Percentiles rank a stretch among this genome's conserved stretches.
These are phyloP conservation scores for Aleiodes alternator DNA, from an alignment of 2,888 invertebrate genomes.

Conservation along the genomic window DNA sequence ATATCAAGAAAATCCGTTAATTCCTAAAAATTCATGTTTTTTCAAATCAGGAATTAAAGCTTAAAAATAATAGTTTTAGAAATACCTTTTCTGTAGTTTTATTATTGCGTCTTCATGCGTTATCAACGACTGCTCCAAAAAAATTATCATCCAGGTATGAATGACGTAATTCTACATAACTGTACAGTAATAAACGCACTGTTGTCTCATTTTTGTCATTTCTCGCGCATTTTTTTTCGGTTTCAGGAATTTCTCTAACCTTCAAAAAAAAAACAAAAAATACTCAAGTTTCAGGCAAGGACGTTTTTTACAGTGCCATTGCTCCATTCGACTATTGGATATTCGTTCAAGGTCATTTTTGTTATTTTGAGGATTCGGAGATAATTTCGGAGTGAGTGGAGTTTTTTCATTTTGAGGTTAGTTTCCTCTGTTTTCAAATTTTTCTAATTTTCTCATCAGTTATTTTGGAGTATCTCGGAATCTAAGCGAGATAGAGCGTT, in stretches of 20 bases:
- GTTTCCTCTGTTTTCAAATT: background rate
- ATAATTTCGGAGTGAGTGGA: background rate
- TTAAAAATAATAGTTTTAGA: background rate
- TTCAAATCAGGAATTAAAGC: no score
- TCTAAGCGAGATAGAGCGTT: no score
- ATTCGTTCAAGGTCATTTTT: background rate
- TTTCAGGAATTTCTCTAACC: background rate
- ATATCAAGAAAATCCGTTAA: no score
- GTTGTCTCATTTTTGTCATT: constrained; percentile 8
- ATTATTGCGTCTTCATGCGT: background rate
- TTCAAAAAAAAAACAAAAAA: background rate
- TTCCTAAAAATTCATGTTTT: no score
- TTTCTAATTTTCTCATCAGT: no score
- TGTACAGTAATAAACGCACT: constrained; percentile 10
- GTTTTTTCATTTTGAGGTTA: constrained; percentile 6
- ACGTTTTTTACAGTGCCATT: no score
- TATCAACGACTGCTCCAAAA: no score
- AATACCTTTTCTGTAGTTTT: background rate
- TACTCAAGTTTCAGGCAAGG: no score
- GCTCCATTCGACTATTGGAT: background rate
- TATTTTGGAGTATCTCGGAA: no score
- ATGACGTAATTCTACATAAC: constrained; percentile 11
- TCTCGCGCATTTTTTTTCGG: background rate
- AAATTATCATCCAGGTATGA: constrained; percentile 11
- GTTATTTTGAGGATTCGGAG: background rate